These are phyloP conservation scores for Magallana angulata DNA, from an alignment of 1,140 invertebrate genomes.

Conservation along the genomic window DNA sequence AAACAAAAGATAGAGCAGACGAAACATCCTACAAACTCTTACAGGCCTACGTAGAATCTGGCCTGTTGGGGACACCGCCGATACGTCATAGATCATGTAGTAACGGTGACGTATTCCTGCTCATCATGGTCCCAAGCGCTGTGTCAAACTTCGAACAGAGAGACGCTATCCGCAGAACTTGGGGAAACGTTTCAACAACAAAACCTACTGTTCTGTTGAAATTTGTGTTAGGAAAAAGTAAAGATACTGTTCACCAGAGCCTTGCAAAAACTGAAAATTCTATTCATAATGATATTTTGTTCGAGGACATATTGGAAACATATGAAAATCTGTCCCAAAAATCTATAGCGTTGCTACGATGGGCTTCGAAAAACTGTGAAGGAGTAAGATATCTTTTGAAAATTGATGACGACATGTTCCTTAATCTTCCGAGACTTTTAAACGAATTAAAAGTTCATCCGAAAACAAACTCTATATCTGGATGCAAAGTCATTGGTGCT, in stretches of 20 bases:
- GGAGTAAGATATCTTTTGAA: constrained; percentile 81
- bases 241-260: constrained; percentile 76
- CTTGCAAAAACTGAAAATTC: constrained; percentile 83
- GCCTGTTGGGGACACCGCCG: neutral
- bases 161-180: constrained; percentile 53
- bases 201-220: constrained; percentile 43
- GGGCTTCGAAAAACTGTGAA: constrained; percentile 84
- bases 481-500: constrained; percentile 42
- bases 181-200: constrained; percentile 46
- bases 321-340: constrained; percentile 93
- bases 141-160: constrained; percentile 36
- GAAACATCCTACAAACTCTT: neutral
- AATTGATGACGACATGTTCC: constrained; percentile 81
- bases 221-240: constrained; percentile 85
- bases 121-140: neutral
- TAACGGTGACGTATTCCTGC: neutral
- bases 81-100: neutral
- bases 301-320: constrained; percentile 88
- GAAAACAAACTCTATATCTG: constrained; percentile 48
- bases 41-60: neutral
- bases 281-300: constrained; percentile 85
- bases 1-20: neutral
- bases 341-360: constrained; percentile 90
- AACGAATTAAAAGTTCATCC: constrained; percentile 40
- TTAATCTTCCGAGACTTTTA: constrained; percentile 74